Base-by-base conservation (phyloP, 2,888 invertebrate species). In the Pachycephus smyrnensis region DNA sequence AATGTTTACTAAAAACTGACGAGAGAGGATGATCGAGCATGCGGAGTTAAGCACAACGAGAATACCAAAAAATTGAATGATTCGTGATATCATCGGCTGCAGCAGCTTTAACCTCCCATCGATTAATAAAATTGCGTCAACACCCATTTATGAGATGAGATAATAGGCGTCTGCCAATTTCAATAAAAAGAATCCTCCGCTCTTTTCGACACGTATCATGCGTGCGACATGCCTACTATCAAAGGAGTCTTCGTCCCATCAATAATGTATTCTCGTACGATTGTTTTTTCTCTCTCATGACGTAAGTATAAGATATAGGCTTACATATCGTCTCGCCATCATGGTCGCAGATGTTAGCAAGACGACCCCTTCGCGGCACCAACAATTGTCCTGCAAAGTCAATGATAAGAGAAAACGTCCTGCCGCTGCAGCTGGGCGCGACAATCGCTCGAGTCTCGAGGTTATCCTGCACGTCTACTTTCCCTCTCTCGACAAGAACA, bases 271-370 rank as follows among this genome's bases (percentile, higher is more conserved):
- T 23, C 55, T 55, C 23, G 55, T 23, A 55, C 55, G 6, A 55
- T 55, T 23, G 15, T 12, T 23, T 55, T 55, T 23, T 23, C 23
- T 55, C 55, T 15, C 55, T 55, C 55, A 23, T 75, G 76, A 73
- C 74, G 71, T 75, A 76, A 79, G 77, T 80, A 75, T 73, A 77
- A 77, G 77, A 78, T 78, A 76, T 79, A 82, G 82, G 89, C 95
- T 95, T 95, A 95, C 95, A 94, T 94, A 94, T 94, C 92, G 88
- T 89, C 82, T 95, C 95, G 88, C 95, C 95, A 87, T 95, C 95
- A 84, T 89, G 86, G 91, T 95, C 95, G 83, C 94, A 94, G 89
- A 95, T 94, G 93, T 95, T 95, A 86, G 90, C 89, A 80, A 91
- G 90, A 79, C 92, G 90, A 89, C 91, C 90, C 88, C 92, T 89